phyloP scores from a whole-genome alignment of 1,140 invertebrate genomes.

The Euglossa dilemma region DNA sequence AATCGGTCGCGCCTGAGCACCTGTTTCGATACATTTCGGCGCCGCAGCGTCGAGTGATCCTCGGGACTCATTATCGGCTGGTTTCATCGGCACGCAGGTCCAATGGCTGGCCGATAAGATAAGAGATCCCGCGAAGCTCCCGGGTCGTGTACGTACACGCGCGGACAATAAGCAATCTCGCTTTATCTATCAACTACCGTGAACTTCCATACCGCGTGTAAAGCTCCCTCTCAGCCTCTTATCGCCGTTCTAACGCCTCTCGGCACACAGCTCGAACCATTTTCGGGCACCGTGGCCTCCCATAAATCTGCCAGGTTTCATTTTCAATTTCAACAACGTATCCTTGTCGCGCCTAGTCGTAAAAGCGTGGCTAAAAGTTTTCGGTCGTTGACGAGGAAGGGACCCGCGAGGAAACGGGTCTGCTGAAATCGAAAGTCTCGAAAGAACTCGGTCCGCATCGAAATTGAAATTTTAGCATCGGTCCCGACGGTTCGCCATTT shows the following conservation, averaged over 20 bases:
- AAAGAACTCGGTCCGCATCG: too few species aligned
- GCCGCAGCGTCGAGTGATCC: constrained; percentile 1
- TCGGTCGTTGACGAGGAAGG: too few species aligned
- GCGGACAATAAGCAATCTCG: constrained; percentile 35
- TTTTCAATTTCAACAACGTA: too few species aligned
- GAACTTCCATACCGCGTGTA: not conserved
- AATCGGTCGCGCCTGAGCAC: not conserved
- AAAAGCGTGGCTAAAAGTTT: too few species aligned
- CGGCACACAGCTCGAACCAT: not conserved
- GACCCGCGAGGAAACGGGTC: too few species aligned
- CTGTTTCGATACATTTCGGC: constrained; percentile 35
- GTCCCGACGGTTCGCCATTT: too few species aligned
- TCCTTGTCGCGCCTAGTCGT: too few species aligned
- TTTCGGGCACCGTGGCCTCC: not conserved
- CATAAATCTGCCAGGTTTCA: not conserved
- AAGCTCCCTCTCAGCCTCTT: not conserved
- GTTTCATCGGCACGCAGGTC: constrained; percentile 44
- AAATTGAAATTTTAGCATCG: too few species aligned
- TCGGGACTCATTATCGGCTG: constrained; percentile 9
- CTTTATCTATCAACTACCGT: constrained; percentile 43
- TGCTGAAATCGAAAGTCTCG: too few species aligned
- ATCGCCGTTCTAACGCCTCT: not conserved
- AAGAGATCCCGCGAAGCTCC: constrained; percentile 20
- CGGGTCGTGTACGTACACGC: constrained; percentile 20
- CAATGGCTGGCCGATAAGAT: constrained; percentile 39